These are phyloP conservation scores for Peromyscus aztecus DNA, from an alignment of 2,797 vertebrate species.

Conservation along the genomic window DNA sequence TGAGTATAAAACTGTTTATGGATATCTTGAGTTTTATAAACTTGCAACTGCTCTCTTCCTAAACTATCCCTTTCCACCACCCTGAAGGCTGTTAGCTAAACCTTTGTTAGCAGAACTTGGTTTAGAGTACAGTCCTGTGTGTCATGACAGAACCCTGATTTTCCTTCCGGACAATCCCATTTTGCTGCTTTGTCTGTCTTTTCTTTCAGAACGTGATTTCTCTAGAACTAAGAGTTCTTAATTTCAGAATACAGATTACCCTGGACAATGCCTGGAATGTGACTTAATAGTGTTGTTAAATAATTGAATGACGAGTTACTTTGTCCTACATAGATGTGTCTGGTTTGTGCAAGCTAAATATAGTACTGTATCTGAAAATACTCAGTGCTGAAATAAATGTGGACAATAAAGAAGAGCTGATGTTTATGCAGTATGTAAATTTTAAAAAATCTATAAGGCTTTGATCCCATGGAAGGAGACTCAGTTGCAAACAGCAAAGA, in stretches of 20 bases:
- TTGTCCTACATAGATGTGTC: not conserved
- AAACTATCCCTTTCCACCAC: not conserved
- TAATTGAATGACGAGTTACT: not conserved
- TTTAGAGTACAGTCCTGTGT: not conserved
- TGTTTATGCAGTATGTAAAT: not conserved
- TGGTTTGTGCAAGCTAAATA: not conserved
- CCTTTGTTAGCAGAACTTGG: not conserved
- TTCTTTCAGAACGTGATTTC: not conserved
- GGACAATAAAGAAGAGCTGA: not conserved
- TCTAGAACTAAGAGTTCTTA: not conserved
- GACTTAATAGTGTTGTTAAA: not conserved
- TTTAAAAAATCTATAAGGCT: not conserved
- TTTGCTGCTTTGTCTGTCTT: not conserved
- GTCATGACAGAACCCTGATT: not conserved
- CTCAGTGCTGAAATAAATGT: not conserved
- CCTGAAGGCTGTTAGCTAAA: not conserved
- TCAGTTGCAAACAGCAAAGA: slow-evolving; percentile 1
- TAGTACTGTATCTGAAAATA: not conserved
- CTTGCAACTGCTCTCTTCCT: not conserved
- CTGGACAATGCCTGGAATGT: not conserved
- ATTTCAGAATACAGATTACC: not conserved
- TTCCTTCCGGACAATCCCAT: not conserved
- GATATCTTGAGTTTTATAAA: not conserved
- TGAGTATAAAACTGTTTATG: not conserved
- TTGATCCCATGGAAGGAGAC: slow-evolving; percentile 37